Base-by-base conservation (phyloP, 2,888 invertebrate genomes). In the Parascotia fuliginaria region DNA sequence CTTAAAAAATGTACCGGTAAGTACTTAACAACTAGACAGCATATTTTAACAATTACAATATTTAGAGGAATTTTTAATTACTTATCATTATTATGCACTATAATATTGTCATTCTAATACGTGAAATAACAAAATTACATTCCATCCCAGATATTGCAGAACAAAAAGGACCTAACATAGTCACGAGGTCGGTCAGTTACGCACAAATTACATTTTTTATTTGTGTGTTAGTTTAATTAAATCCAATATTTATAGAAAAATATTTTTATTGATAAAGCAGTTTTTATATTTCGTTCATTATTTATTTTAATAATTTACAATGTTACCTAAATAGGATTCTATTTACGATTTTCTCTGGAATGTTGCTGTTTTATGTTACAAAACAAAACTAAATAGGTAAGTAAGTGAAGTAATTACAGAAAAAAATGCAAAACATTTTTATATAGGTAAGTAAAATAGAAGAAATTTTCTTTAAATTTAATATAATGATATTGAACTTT, bases 141-240 rank as follows among this genome's bases (percentile, higher is more conserved):
- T 87, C 85, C 82, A 87, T 88, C 88, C 85, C 89, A 88, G 89
- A 89, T 85, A 87, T 81, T 76, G 79, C 82, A 83, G 82, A 87
- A 84, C 69, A 66, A 54, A 77, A 66, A 39, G 41, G 74, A 70
- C 60, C 60, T 68, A 73, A 75, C 70, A 83, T 79, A 83, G 83
- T 80, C 77, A 77, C 62, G 70, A 82, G 70, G 76, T 79, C 68
- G 70, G 70, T 80, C 68, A 73, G 60, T 65, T 55, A 60, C 60
- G 61, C 64, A 51, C 42, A 61, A 65, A 48, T 27, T 43, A 34
- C 11, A 42, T 11, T 38, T 24, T 24, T 24, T 41, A 13, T 31
- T 66, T 55, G 66, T 68, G 63, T 69, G 73, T 71, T 75, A 79
- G 69, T 77, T 77, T 54, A 60, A 67, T 77, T 79, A 69, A 73